These are phyloP conservation scores for Rhyzopertha dominica DNA, from an alignment of 1,140 invertebrate genomes.

Conservation along the genomic window DNA sequence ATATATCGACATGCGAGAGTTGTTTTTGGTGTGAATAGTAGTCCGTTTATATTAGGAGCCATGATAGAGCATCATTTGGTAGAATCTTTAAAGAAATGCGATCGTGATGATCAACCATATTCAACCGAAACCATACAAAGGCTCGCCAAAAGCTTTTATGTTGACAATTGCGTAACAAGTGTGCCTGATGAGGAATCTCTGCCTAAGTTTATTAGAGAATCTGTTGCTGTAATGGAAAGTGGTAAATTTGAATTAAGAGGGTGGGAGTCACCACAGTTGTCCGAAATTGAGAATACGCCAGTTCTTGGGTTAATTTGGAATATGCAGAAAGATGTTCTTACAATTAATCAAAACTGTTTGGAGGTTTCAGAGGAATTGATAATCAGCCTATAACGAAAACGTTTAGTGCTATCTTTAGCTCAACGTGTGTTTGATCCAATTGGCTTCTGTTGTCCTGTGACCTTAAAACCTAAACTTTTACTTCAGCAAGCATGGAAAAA, in stretches of 20 bases:
- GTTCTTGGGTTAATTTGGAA: no score
- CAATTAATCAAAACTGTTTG: no score
- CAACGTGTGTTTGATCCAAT: conserved; percentile 8
- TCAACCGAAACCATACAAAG: not conserved
- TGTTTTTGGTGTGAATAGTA: conserved; percentile 25
- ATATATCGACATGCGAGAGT: conserved; percentile 22
- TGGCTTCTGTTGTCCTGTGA: not conserved
- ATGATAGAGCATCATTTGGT: conserved; percentile 5
- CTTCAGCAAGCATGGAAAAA: not conserved
- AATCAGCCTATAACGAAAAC: conserved; percentile 13
- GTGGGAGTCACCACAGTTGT: conserved; percentile 2
- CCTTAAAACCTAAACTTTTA: not conserved
- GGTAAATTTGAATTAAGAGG: conserved; percentile 4
- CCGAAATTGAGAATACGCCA: no score
- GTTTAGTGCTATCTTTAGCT: not conserved
- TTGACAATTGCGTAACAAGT: conserved; percentile 15
- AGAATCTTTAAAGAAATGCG: not conserved
- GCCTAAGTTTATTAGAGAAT: not conserved
- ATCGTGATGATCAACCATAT: not conserved
- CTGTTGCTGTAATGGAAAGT: not conserved
- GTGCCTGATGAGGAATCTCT: not conserved
- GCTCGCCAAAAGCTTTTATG: conserved; percentile 10
- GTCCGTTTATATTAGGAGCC: conserved; percentile 13
- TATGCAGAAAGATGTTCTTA: no score
- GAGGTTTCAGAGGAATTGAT: conserved; percentile 12